Percentiles rank a stretch among this genome's conserved stretches.
Conservation (phyloP, 2,113 vertebrate species). For the Xiphophorus maculatus region DNA sequence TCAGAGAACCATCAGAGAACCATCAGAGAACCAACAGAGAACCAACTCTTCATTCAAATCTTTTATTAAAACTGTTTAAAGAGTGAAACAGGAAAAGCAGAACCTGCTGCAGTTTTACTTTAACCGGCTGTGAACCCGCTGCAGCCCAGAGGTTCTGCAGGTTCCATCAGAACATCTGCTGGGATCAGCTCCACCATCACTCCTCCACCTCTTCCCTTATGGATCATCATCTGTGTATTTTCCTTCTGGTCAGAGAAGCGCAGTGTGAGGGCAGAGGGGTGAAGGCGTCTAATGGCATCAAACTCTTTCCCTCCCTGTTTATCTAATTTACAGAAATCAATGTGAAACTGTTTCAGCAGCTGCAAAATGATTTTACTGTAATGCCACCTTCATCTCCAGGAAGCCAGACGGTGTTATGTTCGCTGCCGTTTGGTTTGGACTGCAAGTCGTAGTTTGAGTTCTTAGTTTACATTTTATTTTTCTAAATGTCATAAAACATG, state of each 20-base stretch:
- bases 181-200: background rate
- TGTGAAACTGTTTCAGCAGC: conserved; percentile 33
- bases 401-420: conserved; percentile 17
- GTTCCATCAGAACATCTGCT: background rate
- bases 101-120: background rate
- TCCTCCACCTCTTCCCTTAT: conserved; percentile 13
- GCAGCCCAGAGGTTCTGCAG: background rate
- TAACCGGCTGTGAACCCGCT: background rate
- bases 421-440: background rate
- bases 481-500: background rate
- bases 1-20: background rate
- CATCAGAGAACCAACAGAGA: no score
- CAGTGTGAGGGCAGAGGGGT: background rate
- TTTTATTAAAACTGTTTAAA: no score
- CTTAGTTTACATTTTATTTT: background rate
- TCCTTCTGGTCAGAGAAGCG: conserved; percentile 12
- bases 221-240: background rate
- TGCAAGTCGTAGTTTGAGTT: background rate
- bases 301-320: conserved; percentile 44
- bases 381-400: conserved; percentile 1
- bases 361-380: conserved; percentile 34
- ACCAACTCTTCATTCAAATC: no score
- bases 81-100: no score
- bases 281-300: conserved; percentile 31
- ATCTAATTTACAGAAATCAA: conserved; percentile 69